Conservation (phyloP, 1,140 invertebrate genomes). For the Aphelenchoides besseyi region DNA sequence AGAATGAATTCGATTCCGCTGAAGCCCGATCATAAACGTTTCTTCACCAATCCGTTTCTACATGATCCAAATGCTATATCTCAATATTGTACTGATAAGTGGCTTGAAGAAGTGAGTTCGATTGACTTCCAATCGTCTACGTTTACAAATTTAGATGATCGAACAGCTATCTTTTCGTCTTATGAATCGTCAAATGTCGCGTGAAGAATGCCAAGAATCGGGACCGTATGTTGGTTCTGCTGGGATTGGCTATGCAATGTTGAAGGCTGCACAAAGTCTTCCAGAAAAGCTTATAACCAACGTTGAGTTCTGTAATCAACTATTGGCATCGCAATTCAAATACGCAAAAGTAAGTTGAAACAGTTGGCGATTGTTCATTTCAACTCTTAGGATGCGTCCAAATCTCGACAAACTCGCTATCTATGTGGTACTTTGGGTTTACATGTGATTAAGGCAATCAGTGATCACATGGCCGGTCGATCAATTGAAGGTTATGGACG, state of each 20-base stretch:
- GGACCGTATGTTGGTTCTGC: conserved; percentile 30
- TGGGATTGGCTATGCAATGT: conserved; percentile 29
- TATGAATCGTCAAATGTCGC: background rate
- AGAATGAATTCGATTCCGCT: conserved; percentile 10
- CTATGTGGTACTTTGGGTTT: conserved; percentile 35
- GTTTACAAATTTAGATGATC: too few species aligned
- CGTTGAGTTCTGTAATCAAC: background rate
- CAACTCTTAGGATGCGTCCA: conserved; percentile 25
- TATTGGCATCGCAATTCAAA: conserved; percentile 24
- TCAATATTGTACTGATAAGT: conserved; percentile 24
- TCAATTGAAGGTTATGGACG: background rate
- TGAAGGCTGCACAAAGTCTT: conserved; percentile 21
- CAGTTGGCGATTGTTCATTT: conserved; percentile 3
- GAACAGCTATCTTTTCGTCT: background rate
- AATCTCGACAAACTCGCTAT: conserved; percentile 32
- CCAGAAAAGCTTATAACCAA: conserved; percentile 2
- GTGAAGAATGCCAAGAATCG: conserved; percentile 17
- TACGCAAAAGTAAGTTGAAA: background rate
- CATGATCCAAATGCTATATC: conserved; percentile 22
- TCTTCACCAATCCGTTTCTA: conserved; percentile 20
- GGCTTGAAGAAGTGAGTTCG: conserved; percentile 17
- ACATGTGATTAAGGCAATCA: conserved; percentile 33
- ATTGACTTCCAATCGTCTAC: background rate
- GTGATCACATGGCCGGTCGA: conserved; percentile 9
- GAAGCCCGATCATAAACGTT: conserved; percentile 21